Evolutionary conservation across 2,797 vertebrate genomes (phyloP).

Genomic region (Falco concolor): DNA sequence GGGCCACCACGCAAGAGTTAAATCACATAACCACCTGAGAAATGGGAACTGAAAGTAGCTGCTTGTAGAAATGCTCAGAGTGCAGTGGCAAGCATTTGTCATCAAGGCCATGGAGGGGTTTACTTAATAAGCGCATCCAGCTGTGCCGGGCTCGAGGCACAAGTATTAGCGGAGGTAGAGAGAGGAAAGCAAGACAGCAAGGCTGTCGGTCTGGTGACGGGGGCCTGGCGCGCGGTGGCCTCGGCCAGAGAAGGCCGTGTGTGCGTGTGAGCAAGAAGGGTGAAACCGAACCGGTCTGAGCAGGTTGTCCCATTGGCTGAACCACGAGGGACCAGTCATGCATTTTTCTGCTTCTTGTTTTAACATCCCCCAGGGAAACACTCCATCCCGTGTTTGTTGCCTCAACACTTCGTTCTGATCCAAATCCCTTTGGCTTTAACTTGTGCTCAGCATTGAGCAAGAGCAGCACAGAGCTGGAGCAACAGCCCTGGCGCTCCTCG

Average conservation of each 20-base stretch:
- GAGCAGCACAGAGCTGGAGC: background rate
- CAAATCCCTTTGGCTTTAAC: background rate
- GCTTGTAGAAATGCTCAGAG: constrained; percentile 13
- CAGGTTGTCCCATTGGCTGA: background rate
- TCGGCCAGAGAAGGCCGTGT: background rate
- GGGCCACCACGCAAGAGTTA: constrained; percentile 43
- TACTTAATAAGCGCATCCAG: background rate
- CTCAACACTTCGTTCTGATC: background rate
- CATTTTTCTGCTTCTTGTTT: background rate
- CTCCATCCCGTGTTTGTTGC: background rate
- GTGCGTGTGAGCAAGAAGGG: background rate
- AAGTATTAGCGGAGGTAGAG: background rate
- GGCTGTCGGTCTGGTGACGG: background rate
- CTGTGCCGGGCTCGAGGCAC: background rate
- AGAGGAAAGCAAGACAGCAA: background rate
- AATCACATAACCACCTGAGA: constrained; percentile 53
- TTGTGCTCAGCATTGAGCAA: background rate
- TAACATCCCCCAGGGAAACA: background rate
- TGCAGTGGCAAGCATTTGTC: background rate
- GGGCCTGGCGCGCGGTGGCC: background rate
- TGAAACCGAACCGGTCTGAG: background rate
- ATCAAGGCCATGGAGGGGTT: background rate
- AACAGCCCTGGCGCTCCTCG: background rate
- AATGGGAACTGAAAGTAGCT: constrained; percentile 66
- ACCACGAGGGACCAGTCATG: constrained; percentile 4